These are phyloP conservation scores for Melipona bicolor DNA, from an alignment of 2,888 invertebrate genomes.

Conservation along the genomic window DNA sequence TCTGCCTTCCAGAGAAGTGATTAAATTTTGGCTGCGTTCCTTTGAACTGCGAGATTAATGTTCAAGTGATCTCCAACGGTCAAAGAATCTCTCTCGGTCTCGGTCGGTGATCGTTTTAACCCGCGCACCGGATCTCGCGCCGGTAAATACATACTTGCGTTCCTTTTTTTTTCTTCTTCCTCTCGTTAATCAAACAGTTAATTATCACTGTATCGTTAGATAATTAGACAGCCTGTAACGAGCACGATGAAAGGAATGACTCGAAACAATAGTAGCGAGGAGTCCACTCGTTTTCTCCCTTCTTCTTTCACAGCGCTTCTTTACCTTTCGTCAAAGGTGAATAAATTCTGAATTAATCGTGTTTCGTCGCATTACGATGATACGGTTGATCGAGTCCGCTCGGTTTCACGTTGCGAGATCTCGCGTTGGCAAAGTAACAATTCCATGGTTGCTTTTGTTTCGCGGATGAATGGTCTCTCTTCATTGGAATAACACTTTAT, in stretches of 20 bases:
- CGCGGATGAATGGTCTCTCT: constrained; percentile 1
- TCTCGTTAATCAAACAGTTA: constrained; percentile 31
- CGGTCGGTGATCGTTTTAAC: neutral
- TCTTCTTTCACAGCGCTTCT: neutral
- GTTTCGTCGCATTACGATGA: constrained; percentile 12
- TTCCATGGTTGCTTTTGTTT: constrained; percentile 11
- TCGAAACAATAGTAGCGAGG: neutral
- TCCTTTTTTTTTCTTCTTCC: neutral
- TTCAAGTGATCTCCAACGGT: constrained; percentile 20
- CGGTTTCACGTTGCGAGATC: neutral
- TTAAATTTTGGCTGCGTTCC: constrained; percentile 14
- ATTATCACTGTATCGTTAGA: constrained; percentile 34
- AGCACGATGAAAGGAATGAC: constrained; percentile 17
- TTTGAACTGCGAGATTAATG: constrained; percentile 25
- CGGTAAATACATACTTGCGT: constrained; percentile 10
- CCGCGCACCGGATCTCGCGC: neutral
- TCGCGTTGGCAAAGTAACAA: neutral
- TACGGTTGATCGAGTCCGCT: neutral
- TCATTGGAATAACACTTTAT: constrained; percentile 3
- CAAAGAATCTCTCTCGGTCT: neutral
- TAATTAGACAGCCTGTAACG: constrained; percentile 14
- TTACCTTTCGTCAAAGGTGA: neutral
- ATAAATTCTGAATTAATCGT: constrained; percentile 29
- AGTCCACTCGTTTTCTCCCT: no score
- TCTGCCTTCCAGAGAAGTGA: neutral